Base-by-base conservation (phyloP, 2,888 invertebrate species). In the Entomobrya multifasciata region DNA sequence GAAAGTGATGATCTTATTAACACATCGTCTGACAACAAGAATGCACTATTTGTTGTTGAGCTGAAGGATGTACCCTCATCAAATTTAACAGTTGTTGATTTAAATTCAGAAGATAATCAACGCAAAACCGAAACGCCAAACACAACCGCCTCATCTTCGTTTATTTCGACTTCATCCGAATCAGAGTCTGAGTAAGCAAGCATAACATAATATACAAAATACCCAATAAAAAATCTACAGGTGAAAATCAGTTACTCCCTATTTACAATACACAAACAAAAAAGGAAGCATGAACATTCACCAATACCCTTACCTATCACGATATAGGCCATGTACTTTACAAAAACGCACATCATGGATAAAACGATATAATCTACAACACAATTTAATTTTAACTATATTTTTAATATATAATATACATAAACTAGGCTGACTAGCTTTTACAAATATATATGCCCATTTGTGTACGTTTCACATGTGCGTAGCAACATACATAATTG, bases 111-210 rank as follows among this genome's bases (percentile, higher is more conserved):
- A 2, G 57, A 55, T 57, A n/a, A n/a, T n/a, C 27, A 74, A 27
- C 49, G 52, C 47, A 86, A 76, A 36, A 36, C 8, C 36, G 15
- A 78, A 62, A 74, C 41, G 6, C 52, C 85, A 20, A 77, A 70
- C 3, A 47, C 44, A 36, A 67, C 84, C 44, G 47, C 76, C 55
- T 67, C 81, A 8, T 81, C 86, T 49, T 86, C 86, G 2, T 79
- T 80, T 77, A 76, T 76, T 15, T 86, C 86, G 11, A 86, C 86
- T 8, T 86, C 86, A 17, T 86, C 86, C 52, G 86, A 86, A 15
- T 81, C 81, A 47, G 86, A 86, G 76, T 86, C 86, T 80, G 86
- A 86, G 86, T 86, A 86, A 86, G 86, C 62, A 65, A 78, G 65
- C 78, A 57, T 49, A 78, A 15, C 30, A 36, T 57, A 20, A 57